Conservation (phyloP, 2,113 vertebrate species). For the Apaloderma vittatum region DNA sequence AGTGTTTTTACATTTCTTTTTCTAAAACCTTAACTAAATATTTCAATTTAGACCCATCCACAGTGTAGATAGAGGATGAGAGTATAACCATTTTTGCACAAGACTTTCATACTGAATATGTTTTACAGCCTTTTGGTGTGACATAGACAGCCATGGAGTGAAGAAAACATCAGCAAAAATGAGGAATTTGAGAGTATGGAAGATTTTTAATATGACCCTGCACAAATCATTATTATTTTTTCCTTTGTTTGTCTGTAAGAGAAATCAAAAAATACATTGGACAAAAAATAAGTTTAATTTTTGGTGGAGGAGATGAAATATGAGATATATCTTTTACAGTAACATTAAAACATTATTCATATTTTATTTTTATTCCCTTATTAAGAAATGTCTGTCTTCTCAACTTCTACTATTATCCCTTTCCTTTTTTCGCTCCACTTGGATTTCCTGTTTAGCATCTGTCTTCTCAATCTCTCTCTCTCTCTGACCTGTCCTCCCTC, state of each 20-base stretch:
- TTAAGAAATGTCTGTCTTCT: neutral
- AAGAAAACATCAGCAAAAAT: neutral
- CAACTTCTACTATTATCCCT: neutral
- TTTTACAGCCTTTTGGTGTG: neutral
- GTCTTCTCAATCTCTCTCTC: neutral
- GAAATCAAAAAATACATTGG: neutral
- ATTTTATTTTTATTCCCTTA: neutral
- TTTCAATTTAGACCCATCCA: neutral
- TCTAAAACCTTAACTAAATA: neutral
- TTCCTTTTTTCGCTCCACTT: neutral
- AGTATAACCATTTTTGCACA: neutral
- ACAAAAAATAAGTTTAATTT: neutral
- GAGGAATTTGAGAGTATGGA: neutral
- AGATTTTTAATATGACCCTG: neutral
- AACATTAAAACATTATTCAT: neutral
- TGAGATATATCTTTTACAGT: neutral
- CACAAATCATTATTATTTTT: neutral
- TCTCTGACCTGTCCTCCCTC: neutral
- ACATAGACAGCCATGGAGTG: neutral
- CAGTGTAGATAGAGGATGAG: neutral
- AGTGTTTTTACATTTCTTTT: neutral
- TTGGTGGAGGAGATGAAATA: neutral
- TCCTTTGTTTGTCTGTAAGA: neutral
- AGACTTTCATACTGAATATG: neutral
- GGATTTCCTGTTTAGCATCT: neutral